phyloP scores from a whole-genome alignment of 2,888 invertebrate species.

The Synanthedon vespiformis region DNA sequence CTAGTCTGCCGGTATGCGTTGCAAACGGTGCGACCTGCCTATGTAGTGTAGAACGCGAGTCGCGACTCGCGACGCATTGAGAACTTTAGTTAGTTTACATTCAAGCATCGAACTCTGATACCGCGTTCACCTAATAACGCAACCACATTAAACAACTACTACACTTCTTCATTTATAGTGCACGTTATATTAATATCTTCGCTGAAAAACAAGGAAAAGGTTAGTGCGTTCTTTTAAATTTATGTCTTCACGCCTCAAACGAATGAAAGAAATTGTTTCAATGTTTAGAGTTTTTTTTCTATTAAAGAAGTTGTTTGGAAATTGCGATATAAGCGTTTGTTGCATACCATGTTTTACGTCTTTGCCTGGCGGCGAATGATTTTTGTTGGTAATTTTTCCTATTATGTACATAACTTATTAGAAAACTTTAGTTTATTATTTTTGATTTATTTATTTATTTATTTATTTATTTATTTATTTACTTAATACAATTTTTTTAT shows the following conservation, averaged over 20 bases:
- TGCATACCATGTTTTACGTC: background rate
- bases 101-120: background rate
- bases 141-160: background rate
- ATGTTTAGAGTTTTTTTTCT: background rate
- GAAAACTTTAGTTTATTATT: too few species aligned
- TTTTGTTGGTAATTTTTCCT: too few species aligned
- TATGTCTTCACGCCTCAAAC: background rate
- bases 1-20: slow-evolving; percentile 12
- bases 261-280: background rate
- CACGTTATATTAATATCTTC: background rate
- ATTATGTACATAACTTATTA: too few species aligned
- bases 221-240: background rate
- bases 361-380: background rate
- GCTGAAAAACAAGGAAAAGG: background rate
- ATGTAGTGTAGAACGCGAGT: background rate
- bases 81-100: background rate
- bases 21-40: too few species aligned
- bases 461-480: too few species aligned
- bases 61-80: background rate
- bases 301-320: background rate
- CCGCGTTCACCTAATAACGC: background rate
- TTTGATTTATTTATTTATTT: too few species aligned
- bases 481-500: too few species aligned
- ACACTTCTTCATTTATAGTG: background rate
- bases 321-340: background rate